Evolutionary conservation across 1,140 invertebrate genomes (phyloP), one percentile per base, ranked within the genome.

Genomic region (Drosophila albomicans): DNA sequence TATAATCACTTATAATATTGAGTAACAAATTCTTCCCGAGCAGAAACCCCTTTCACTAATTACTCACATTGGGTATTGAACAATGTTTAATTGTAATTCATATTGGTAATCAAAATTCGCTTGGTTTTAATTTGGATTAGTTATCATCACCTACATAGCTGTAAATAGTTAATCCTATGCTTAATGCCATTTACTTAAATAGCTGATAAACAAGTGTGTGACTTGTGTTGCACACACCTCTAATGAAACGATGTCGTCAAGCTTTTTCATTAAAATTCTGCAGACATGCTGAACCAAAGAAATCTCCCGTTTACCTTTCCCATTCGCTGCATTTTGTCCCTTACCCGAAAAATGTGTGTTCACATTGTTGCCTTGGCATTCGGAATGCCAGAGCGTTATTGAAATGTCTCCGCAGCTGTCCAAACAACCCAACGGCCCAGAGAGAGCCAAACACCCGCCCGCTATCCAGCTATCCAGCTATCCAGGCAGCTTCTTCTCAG

Each of bases 351-450:
- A 48, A 57, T 66, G 49, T 49, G 41, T 54, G 71, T 20, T 7
- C 59, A 61, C 64, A 73, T 82, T 87, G 68, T 71, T 69, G 82
- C 68, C 59, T 56, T 68, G 58, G 66, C 72, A 82, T 73, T 68
- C 59, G 38, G 65, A 68, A 77, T 79, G 68, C 10, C 48, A 61
- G 54, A 69, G 78, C 84, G 69, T 88, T 87, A 87, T 87, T 87
- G 84, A 87, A 88, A 87, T 87, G 84, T 87, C 84, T 87, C 70
- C 80, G 84, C 84, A 87, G 84, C 84, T 87, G 84, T 88, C 84
- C 84, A 88, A 88, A 82, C 79, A 88, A 59, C 25, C 52, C 38
- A 43, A n/a, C 15, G 30, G 8, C 43, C 48, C 46, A 35, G 11
- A 6, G 11, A 6, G 6, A 52, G 11, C 2, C 10, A 20, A 15